Base-by-base conservation (phyloP, 2,888 invertebrate genomes). In the Stenchaetothrips biformis region DNA sequence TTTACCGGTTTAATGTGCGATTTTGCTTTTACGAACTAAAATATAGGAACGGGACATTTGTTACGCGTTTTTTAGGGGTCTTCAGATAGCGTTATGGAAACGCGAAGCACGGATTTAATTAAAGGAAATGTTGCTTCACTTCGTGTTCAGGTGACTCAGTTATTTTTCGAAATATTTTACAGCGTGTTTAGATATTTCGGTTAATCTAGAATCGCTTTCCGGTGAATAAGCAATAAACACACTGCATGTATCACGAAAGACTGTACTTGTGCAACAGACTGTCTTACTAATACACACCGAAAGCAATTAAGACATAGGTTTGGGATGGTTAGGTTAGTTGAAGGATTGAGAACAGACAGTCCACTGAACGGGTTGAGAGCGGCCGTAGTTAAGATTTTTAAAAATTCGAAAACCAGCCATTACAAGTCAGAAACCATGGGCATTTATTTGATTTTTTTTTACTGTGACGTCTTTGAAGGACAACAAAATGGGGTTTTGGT, bases 281-380 rank as follows among this genome's bases (percentile, higher is more conserved):
- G 67, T 74, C 67, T 21, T 11, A 74, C 67, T 74, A 74, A 74
- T 74, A 25, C 67, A 74, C 67, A 74, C 67, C 67, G 67, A 74
- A 74, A 74, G 67, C 67, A 25, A 74, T 74, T 74, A 74, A 74
- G 25, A 74, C 25, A 25, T 74, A 11, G 67, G 25, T 74, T 25
- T 7, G 25, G 67, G 67, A 25, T 9, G 7, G 67, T 67, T 7
- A 67, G 67, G 67, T 74, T 74, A 74, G 8, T 67, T 37, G 11
- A 74, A 8, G 59, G 59, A 18, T 25, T 21, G 67, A 37, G 37
- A 25, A 74, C 25, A 74, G 67, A 74, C 67, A 74, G 67, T 25
- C 67, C 11, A 25, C 25, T 74, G 67, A 21, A 74, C 67, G 67
- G 67, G 25, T 25, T 21, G 67, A 74, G 67, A 74, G 67, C 67